These are phyloP conservation scores for Asobara japonica DNA, from an alignment of 1,140 invertebrate species.

Conservation along the genomic window DNA sequence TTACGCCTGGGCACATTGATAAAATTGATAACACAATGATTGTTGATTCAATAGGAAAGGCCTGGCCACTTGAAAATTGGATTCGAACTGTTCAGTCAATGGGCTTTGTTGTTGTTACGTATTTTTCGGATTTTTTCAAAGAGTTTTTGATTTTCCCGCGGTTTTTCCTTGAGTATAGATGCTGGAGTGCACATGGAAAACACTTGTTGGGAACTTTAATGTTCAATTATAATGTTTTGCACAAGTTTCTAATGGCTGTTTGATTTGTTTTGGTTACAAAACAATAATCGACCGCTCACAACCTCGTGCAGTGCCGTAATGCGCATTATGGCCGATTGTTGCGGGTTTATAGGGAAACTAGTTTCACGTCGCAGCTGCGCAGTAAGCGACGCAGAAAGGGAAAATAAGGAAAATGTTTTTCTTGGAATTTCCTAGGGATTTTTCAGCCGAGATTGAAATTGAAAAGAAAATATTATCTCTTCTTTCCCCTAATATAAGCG, in stretches of 20 bases:
- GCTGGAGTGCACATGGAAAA: background rate
- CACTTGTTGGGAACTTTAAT: background rate
- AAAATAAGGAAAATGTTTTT: constrained; percentile 10
- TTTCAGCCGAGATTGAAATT: background rate
- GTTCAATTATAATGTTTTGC: background rate
- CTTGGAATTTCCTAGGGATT: too few species aligned
- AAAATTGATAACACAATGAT: constrained; percentile 34
- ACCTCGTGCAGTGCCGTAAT: background rate
- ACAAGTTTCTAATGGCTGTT: background rate
- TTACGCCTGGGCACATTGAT: constrained; percentile 45
- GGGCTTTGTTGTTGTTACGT: background rate
- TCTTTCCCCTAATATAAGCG: too few species aligned
- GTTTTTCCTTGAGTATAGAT: background rate
- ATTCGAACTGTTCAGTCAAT: background rate
- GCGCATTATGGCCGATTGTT: background rate
- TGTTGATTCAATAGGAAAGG: background rate
- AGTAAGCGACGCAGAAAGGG: background rate
- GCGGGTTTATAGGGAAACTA: constrained; percentile 21
- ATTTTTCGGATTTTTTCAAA: too few species aligned
- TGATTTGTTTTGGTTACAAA: background rate
- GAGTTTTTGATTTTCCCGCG: background rate
- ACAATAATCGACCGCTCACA: too few species aligned
- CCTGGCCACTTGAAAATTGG: constrained; percentile 32
- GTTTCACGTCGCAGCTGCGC: constrained; percentile 30
- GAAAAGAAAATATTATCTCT: background rate